Base-by-base conservation (phyloP, 2,113 vertebrate species). In the Tragelaphus buxtoni region DNA sequence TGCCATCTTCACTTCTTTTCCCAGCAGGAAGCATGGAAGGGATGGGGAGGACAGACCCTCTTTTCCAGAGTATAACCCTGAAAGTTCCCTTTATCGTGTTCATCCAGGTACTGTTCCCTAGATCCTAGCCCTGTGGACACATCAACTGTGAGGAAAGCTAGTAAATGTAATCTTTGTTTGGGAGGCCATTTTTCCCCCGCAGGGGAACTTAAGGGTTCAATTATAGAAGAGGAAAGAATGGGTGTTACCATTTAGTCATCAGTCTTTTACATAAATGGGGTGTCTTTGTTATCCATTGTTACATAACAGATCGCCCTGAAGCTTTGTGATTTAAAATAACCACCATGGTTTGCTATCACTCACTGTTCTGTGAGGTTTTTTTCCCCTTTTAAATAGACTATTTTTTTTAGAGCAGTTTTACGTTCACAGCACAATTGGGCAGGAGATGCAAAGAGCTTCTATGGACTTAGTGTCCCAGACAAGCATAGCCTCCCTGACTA, bases 381-480 rank as follows among this genome's bases (percentile, higher is more conserved):
- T 39, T 1, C 1, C 12, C 3, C n/a, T 51, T 95, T 82, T 61
- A 53, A 85, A 39, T 30, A 56, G 61, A 47, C 39, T 28, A 4
- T 42, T 89, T 60, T 76, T 60, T 89, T 8, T 17, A 30, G 77
- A 87, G 32, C 20, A 30, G 26, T 81, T 91, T 87, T 72, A 72
- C 89, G 42, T 61, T 81, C 51, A 74, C 14, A 60, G n/a, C 42
- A 92, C 39, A 72, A 45, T 17, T 72, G 60, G 69, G 26, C 56
- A 58, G 94, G 74, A 35, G 56, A 4, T 86, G 24, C 7, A 58
- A 13, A 58, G 49, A 49, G 39, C 39, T 80, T 7, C 53, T 60
- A 9, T 0, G 13, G 11, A 13, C 32, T 32, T 4, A 2, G 6
- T 4, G 4, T 6, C 61, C 58, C 18, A 22, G 3, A 2, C 53